phyloP scores from a whole-genome alignment of 2,113 vertebrate genomes.

The Carassius carassius region DNA sequence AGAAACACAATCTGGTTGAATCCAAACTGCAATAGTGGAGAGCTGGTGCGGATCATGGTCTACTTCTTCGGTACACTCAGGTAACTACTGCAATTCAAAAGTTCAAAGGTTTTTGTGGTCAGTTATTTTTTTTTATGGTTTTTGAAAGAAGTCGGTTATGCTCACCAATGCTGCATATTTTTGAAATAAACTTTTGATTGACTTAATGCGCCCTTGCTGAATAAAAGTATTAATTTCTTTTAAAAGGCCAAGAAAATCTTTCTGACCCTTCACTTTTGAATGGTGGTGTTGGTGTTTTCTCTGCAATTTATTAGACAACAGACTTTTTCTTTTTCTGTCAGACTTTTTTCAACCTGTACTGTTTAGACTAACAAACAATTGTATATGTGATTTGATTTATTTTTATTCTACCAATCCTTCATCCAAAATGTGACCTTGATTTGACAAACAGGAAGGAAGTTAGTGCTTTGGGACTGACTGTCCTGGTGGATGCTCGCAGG shows the following conservation, averaged over 20 bases:
- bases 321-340: neutral
- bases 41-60: constrained; percentile 77
- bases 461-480: constrained; percentile 77
- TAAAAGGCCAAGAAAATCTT: too few species aligned
- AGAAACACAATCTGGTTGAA: constrained; percentile 79
- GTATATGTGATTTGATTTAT: neutral
- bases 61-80: constrained; percentile 81
- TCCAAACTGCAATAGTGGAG: constrained; percentile 74
- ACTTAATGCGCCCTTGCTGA: neutral
- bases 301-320: neutral
- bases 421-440: neutral
- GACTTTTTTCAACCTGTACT: neutral
- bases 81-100: constrained; percentile 58
- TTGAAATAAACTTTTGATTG: too few species aligned
- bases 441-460: constrained; percentile 73
- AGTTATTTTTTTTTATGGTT: too few species aligned
- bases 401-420: neutral
- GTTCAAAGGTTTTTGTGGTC: too few species aligned
- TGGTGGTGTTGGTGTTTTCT: too few species aligned
- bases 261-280: too few species aligned
- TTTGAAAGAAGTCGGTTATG: too few species aligned
- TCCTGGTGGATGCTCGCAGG: constrained; percentile 81
- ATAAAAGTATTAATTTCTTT: too few species aligned
- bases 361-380: neutral
- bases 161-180: too few species aligned